Conservation (phyloP, 2,113 vertebrate genomes). For the Labrus mixtus region DNA sequence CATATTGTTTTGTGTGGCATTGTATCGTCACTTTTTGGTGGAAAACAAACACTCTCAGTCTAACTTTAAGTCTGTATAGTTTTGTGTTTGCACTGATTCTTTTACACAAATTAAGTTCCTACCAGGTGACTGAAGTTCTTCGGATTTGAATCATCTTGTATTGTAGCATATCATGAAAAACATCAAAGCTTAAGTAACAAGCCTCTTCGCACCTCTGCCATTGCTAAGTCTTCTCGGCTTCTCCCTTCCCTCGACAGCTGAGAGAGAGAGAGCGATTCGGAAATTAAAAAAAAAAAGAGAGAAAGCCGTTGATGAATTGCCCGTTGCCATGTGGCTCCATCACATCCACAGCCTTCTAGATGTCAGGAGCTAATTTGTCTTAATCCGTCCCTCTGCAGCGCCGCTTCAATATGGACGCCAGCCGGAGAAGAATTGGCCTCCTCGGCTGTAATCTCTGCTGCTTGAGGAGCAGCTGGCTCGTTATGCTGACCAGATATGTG, state of each 20-base stretch:
- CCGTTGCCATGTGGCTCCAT: constrained; percentile 58
- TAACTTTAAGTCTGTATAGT: no score
- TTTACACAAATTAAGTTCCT: no score
- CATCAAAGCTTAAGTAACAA: no score
- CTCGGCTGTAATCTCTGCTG: constrained; percentile 57
- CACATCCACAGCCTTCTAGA: constrained; percentile 62
- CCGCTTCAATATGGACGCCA: constrained; percentile 60
- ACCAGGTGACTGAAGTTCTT: no score
- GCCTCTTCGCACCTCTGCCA: neutral
- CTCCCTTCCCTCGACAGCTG: constrained; percentile 9
- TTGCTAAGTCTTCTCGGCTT: neutral
- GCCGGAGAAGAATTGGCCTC: constrained; percentile 64
- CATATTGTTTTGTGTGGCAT: no score
- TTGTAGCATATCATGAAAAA: no score
- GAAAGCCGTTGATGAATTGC: constrained; percentile 51
- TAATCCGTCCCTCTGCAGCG: constrained; percentile 66
- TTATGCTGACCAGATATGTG: constrained; percentile 46
- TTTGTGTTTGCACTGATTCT: no score
- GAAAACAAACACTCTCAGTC: no score
- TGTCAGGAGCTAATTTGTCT: constrained; percentile 69
- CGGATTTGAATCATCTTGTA: no score
- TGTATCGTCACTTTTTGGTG: no score
- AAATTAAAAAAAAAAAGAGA: constrained; percentile 14
- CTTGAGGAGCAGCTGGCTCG: constrained; percentile 58
- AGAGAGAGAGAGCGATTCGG: constrained; percentile 28